phyloP scores from a whole-genome alignment of 2,888 invertebrate species.

The Cryptocephalus moraei region DNA sequence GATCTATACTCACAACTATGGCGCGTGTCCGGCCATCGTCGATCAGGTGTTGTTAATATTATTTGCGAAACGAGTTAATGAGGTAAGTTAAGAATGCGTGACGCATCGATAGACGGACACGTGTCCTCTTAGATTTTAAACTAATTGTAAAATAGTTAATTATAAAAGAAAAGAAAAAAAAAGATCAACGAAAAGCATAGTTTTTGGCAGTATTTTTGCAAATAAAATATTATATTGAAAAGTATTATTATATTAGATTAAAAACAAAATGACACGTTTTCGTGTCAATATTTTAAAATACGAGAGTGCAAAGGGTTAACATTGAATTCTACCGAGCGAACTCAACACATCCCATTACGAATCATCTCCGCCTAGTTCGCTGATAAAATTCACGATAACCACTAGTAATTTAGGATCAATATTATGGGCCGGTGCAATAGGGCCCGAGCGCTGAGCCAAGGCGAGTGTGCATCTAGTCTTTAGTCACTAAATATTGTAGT shows the following conservation, averaged over 20 bases:
- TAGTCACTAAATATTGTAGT: constrained; percentile 17
- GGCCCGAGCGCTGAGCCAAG: constrained; percentile 32
- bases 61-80: background rate
- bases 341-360: too few species aligned
- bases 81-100: too few species aligned
- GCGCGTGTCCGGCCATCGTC: background rate
- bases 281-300: constrained; percentile 3
- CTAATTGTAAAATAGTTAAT: background rate
- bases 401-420: too few species aligned
- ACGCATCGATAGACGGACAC: too few species aligned
- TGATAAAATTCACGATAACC: too few species aligned
- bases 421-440: constrained; percentile 25
- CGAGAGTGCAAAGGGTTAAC: background rate
- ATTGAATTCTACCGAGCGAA: too few species aligned
- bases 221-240: constrained; percentile 26
- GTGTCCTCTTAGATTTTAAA: background rate
- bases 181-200: constrained; percentile 31
- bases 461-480: constrained; percentile 41
- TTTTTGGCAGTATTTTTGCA: constrained; percentile 41
- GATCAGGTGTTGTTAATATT: background rate
- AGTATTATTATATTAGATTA: constrained; percentile 20
- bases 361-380: too few species aligned
- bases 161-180: constrained; percentile 7
- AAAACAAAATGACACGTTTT: constrained; percentile 7
- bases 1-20: constrained; percentile 7